A percentile compares a stretch with the other conserved stretches of the same genome.
phyloP scores from a whole-genome alignment of 1,140 invertebrate genomes.

The Drosophila tsacasi region DNA sequence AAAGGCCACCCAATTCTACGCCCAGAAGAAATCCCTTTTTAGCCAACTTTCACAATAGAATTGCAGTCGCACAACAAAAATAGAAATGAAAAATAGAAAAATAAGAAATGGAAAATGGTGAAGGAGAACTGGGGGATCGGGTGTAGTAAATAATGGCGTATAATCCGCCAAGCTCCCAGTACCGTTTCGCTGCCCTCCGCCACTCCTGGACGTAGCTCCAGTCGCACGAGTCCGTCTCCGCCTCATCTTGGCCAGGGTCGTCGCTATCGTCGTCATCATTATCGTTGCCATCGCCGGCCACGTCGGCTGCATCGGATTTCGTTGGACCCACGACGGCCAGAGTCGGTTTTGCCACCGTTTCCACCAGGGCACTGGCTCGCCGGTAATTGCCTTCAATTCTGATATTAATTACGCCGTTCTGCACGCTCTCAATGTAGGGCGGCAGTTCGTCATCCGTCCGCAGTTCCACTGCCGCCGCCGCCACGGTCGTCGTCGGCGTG shows the following conservation, averaged over 20 bases:
- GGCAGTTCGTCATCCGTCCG: conserved; percentile 86
- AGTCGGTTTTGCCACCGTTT: conserved; percentile 85
- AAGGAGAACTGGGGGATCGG: conserved; percentile 14
- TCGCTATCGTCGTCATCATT: conserved; percentile 64
- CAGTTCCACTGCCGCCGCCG: conserved; percentile 8
- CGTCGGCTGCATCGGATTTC: conserved; percentile 85
- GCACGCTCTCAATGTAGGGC: conserved; percentile 85
- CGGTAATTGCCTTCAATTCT: conserved; percentile 89
- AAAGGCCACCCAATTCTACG: conserved; percentile 19
- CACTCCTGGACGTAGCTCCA: conserved; percentile 91
- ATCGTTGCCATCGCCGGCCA: conserved; percentile 68
- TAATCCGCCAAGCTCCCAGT: conserved; percentile 67
- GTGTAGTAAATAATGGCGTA: conserved; percentile 45
- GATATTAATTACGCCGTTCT: conserved; percentile 88
- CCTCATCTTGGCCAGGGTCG: conserved; percentile 77
- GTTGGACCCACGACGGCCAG: conserved; percentile 70
- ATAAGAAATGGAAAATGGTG: conserved; percentile 25
- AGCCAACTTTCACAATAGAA: conserved; percentile 59
- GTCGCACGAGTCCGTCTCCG: conserved; percentile 86
- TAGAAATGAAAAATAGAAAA: conserved; percentile 41
- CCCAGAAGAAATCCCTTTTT: conserved; percentile 26
- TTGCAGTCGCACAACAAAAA: conserved; percentile 16
- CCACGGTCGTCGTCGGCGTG: not conserved
- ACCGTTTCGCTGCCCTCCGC: conserved; percentile 85
- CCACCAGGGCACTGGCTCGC: conserved; percentile 87